phyloP scores from a whole-genome alignment of 2,888 invertebrate species.

The Keiferia lycopersicella region DNA sequence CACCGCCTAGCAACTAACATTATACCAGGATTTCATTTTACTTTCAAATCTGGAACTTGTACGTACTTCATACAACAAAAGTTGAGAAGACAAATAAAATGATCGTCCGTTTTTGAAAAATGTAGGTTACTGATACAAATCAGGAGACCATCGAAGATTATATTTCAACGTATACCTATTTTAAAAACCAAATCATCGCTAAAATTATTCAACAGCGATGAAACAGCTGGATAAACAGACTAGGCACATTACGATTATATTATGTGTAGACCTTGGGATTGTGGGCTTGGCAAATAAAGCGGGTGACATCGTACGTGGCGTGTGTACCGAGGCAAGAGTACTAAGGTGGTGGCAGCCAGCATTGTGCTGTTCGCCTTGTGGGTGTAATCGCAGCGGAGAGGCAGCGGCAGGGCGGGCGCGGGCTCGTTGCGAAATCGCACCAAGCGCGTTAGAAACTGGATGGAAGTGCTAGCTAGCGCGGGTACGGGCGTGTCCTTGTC shows the following conservation, averaged over 20 bases:
- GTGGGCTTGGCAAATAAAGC: slow-evolving; percentile 26
- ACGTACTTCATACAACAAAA: not conserved
- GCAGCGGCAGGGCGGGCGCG: slow-evolving; percentile 57
- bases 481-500: slow-evolving; percentile 81
- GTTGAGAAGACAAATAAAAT: not conserved
- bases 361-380: slow-evolving; percentile 60
- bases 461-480: slow-evolving; percentile 73
- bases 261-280: slow-evolving; percentile 24
- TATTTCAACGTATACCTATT: not conserved
- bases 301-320: slow-evolving; percentile 15
- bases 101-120: not conserved
- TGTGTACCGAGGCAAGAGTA: slow-evolving; percentile 24
- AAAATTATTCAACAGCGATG: not conserved
- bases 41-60: slow-evolving; percentile 2
- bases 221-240: slow-evolving; percentile 22
- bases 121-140: not conserved
- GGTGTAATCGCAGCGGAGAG: slow-evolving; percentile 63
- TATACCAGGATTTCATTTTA: slow-evolving; percentile 5
- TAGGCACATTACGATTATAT: slow-evolving; percentile 10
- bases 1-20: slow-evolving; percentile 41
- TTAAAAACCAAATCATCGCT: not conserved
- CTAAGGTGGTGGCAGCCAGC: slow-evolving; percentile 36
- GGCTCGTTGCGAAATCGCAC: slow-evolving; percentile 58
- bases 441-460: slow-evolving; percentile 79
- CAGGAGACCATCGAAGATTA: not conserved